Evolutionary conservation across 2,888 invertebrate species (phyloP).

Genomic region (Epistrophe grossulariae): DNA sequence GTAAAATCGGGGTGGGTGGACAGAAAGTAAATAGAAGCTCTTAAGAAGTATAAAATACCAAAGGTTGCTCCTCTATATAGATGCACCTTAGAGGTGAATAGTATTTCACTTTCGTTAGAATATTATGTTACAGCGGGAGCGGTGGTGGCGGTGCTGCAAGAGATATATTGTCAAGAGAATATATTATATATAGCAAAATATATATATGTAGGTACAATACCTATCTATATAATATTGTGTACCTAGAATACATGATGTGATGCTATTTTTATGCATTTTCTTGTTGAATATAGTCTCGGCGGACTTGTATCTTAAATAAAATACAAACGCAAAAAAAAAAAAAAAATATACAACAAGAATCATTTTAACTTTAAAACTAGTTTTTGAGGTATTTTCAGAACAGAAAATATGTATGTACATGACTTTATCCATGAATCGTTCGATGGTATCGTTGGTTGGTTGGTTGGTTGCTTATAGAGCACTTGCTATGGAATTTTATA

Average conservation of each 20-base stretch:
- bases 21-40: neutral
- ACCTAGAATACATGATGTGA: neutral
- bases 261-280: constrained; percentile 8
- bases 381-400: constrained; percentile 60
- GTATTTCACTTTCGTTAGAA: constrained; percentile 55
- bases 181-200: neutral
- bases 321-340: constrained; percentile 29
- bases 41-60: constrained; percentile 40
- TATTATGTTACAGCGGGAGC: neutral
- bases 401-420: constrained; percentile 10
- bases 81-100: constrained; percentile 28
- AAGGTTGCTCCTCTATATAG: constrained; percentile 55
- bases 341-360: constrained; percentile 26
- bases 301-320: neutral
- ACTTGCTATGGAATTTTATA: constrained; percentile 39
- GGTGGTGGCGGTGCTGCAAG: no score
- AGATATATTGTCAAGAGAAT: neutral
- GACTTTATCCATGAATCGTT: constrained; percentile 11
- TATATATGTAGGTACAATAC: neutral
- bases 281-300: neutral
- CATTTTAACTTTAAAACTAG: constrained; percentile 49
- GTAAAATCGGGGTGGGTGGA: neutral
- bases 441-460: constrained; percentile 45
- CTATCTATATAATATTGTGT: neutral
- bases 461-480: constrained; percentile 32